These are phyloP conservation scores for Callimorpha dominula DNA, from an alignment of 2,888 invertebrate genomes.

Conservation along the genomic window DNA sequence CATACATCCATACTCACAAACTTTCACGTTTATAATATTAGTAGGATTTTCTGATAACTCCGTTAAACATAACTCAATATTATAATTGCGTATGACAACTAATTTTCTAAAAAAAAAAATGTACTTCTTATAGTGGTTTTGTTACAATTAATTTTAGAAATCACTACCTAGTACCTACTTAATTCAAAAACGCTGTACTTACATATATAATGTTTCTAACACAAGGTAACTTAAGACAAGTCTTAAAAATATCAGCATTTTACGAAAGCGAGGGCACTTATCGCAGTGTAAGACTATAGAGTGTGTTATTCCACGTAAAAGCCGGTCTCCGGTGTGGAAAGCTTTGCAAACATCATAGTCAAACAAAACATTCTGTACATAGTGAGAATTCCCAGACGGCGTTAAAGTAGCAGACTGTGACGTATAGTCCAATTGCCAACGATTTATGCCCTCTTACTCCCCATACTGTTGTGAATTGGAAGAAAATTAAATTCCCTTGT, in stretches of 20 bases:
- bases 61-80: too few species aligned
- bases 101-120: too few species aligned
- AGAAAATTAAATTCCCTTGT: constrained; percentile 21
- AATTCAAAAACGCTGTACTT: neutral
- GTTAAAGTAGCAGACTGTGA: constrained; percentile 40
- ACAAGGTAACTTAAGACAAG: constrained; percentile 9
- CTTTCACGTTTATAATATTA: too few species aligned
- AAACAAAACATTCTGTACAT: constrained; percentile 48
- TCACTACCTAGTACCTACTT: neutral
- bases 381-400: constrained; percentile 41
- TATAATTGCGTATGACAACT: too few species aligned
- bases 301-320: constrained; percentile 44
- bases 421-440: constrained; percentile 30
- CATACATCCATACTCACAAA: too few species aligned
- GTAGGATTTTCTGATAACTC: too few species aligned
- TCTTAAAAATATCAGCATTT: constrained; percentile 1
- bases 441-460: constrained; percentile 30
- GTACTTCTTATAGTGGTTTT: neutral
- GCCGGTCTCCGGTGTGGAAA: constrained; percentile 34
- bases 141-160: neutral
- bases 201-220: neutral
- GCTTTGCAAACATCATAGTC: constrained; percentile 47
- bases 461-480: constrained; percentile 17
- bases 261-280: constrained; percentile 7
- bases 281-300: constrained; percentile 13